Percentiles rank a stretch among this genome's conserved stretches.
Evolutionary conservation across 2,797 vertebrate species (phyloP).

Genomic region (Liparis tanakae): DNA sequence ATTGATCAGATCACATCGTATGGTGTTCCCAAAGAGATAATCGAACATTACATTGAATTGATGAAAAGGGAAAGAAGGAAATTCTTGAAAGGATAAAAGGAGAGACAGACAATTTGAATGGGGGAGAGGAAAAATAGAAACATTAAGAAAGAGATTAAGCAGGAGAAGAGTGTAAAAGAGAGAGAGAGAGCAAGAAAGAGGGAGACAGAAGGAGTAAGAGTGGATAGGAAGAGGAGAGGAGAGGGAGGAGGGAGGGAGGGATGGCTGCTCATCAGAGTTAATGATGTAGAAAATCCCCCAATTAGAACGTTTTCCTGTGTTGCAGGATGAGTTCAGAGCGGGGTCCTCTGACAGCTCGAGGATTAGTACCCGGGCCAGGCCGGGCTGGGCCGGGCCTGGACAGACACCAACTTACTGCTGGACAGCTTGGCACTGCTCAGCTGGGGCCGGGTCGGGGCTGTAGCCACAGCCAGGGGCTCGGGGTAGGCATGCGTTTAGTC

Average conservation of each 20-base stretch:
- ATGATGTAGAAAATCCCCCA: constrained; percentile 90
- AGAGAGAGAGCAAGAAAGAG: constrained; percentile 32
- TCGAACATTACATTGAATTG: not conserved
- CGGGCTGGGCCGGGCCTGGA: constrained; percentile 62
- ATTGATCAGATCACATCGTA: constrained; percentile 6
- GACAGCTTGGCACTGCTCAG: constrained; percentile 75
- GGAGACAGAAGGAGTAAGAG: constrained; percentile 30
- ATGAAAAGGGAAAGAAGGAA: not conserved
- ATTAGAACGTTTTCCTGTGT: constrained; percentile 87
- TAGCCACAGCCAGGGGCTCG: constrained; percentile 66
- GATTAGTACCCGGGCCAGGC: constrained; percentile 76
- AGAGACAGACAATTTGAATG: constrained; percentile 35
- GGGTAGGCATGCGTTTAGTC: constrained; percentile 80
- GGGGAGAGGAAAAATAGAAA: constrained; percentile 51
- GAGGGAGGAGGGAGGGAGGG: constrained; percentile 51
- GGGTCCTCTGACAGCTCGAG: constrained; percentile 80
- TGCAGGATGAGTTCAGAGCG: constrained; percentile 85
- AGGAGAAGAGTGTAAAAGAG: constrained; percentile 63
- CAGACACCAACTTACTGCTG: constrained; percentile 75
- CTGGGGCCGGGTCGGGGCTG: constrained; percentile 62
- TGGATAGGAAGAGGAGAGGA: constrained; percentile 30
- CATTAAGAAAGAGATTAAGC: constrained; percentile 60
- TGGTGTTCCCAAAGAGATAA: not conserved
- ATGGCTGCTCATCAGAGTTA: constrained; percentile 82
- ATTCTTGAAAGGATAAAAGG: constrained; percentile 36